These are phyloP conservation scores for Sebastes trivittatus DNA, from an alignment of 2,797 vertebrate genomes.

Conservation along the genomic window DNA sequence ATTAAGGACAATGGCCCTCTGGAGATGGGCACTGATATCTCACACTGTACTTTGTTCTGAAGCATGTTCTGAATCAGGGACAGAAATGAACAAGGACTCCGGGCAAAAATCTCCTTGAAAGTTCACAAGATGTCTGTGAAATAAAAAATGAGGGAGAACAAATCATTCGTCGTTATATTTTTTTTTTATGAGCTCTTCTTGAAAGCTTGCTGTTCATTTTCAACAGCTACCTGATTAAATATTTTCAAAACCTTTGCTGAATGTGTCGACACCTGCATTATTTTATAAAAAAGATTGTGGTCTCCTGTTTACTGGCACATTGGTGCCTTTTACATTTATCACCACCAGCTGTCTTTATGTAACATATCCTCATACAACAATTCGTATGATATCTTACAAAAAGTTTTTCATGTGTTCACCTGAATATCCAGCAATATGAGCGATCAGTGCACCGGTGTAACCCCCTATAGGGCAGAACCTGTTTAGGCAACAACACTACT, in stretches of 20 bases:
- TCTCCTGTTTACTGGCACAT: neutral
- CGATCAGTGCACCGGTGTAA: no score
- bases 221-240: neutral
- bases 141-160: conserved; percentile 17
- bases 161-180: neutral
- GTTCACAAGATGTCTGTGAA: conserved; percentile 32
- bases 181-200: neutral
- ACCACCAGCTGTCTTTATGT: neutral
- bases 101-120: conserved; percentile 31
- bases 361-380: no score
- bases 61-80: conserved; percentile 39
- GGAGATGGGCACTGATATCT: conserved; percentile 60
- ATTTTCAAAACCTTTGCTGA: neutral
- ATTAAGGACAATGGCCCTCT: conserved; percentile 71
- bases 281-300: neutral
- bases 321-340: no score
- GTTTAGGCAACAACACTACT: no score
- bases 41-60: conserved; percentile 44
- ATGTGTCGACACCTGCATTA: neutral
- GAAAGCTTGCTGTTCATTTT: neutral
- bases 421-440: no score
- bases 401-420: no score
- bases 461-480: neutral
- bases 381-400: no score
- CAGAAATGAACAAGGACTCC: conserved; percentile 37